Conservation (phyloP, 2,888 invertebrate species). For the Hirudinaria manillensis region DNA sequence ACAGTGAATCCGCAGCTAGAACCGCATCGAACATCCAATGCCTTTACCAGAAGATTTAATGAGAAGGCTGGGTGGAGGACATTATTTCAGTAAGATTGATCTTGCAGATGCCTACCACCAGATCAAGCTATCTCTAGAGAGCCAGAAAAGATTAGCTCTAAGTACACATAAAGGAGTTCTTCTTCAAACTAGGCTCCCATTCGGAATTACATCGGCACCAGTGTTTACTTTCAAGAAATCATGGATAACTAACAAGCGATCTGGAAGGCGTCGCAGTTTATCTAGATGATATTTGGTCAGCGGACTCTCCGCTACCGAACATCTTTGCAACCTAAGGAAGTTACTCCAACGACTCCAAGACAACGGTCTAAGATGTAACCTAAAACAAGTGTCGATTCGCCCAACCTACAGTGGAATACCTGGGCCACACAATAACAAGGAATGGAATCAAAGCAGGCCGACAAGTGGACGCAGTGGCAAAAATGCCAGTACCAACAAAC, state of each 20-base stretch:
- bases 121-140: neutral
- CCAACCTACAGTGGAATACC: too few species aligned
- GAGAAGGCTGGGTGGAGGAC: neutral
- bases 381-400: too few species aligned
- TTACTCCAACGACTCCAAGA: too few species aligned
- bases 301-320: too few species aligned
- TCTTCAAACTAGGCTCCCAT: neutral
- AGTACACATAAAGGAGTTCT: conserved; percentile 13
- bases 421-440: too few species aligned
- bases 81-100: conserved; percentile 8
- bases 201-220: conserved; percentile 1
- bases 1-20: neutral
- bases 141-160: neutral
- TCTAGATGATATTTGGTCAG: conserved; percentile 18
- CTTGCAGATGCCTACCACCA: conserved; percentile 12
- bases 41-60: conserved; percentile 7
- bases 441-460: neutral
- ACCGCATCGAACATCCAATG: neutral
- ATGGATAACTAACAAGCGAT: conserved; percentile 8
- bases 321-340: too few species aligned
- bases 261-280: neutral
- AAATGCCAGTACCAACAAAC: too few species aligned
- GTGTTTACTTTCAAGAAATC: conserved; percentile 13
- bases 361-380: too few species aligned
- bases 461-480: neutral